Evolutionary conservation across 1,140 invertebrate genomes (phyloP).

Genomic region (Mamestra configurata): DNA sequence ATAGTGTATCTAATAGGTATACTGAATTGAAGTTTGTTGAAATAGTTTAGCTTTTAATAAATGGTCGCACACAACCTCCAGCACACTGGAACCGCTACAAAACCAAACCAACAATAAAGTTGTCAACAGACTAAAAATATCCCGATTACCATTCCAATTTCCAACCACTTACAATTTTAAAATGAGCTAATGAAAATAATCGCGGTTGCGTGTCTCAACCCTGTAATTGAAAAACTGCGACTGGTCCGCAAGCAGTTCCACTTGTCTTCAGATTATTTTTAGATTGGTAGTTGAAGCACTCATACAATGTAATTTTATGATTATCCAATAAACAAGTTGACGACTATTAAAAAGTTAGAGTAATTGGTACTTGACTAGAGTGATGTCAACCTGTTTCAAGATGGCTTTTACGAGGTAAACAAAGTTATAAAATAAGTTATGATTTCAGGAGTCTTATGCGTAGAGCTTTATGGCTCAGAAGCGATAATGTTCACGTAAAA

Average conservation of each 20-base stretch:
- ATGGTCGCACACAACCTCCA: not conserved
- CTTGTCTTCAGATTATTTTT: slow-evolving; percentile 1
- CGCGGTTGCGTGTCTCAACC: slow-evolving; percentile 1
- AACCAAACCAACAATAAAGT: not conserved
- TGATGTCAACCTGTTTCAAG: slow-evolving; percentile 13
- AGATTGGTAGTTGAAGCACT: slow-evolving; percentile 16
- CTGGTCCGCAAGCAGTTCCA: not conserved
- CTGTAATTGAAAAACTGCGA: slow-evolving; percentile 10
- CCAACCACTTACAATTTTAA: not conserved
- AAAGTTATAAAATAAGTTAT: slow-evolving; percentile 18
- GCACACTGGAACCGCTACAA: not conserved
- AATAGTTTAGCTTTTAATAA: not conserved
- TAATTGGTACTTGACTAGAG: not conserved
- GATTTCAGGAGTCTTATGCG: slow-evolving; percentile 20
- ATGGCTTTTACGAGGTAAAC: slow-evolving; percentile 3
- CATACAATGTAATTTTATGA: slow-evolving; percentile 32
- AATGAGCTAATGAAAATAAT: slow-evolving; percentile 27
- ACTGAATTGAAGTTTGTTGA: not conserved
- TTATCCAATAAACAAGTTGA: slow-evolving; percentile 24
- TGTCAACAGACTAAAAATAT: slow-evolving; percentile 13
- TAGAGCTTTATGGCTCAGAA: not conserved
- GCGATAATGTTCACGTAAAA: not conserved
- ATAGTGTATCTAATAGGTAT: no score
- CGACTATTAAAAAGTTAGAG: slow-evolving; percentile 23
- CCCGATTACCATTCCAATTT: slow-evolving; percentile 4